phyloP scores from a whole-genome alignment of 2,888 invertebrate genomes.

The Polymixis flavicincta region DNA sequence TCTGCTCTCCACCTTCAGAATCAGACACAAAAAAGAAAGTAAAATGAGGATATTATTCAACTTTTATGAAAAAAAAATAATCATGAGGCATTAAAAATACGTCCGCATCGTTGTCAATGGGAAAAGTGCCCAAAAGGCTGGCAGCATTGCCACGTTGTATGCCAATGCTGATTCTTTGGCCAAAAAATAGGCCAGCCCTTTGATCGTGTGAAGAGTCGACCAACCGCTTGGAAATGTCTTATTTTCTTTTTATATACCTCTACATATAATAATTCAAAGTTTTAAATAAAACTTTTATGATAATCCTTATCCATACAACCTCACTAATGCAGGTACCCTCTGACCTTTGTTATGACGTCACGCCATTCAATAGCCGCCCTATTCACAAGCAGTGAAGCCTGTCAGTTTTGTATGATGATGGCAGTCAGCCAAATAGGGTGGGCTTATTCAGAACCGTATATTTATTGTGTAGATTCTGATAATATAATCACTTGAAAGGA shows the following conservation, averaged over 20 bases:
- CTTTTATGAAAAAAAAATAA: too few species aligned
- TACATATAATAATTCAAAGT: too few species aligned
- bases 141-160: too few species aligned
- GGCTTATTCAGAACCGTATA: slow-evolving; percentile 32
- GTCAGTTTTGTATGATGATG: slow-evolving; percentile 61
- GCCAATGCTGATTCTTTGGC: too few species aligned
- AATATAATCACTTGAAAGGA: slow-evolving; percentile 40
- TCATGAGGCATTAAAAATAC: too few species aligned
- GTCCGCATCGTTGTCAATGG: too few species aligned
- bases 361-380: slow-evolving; percentile 61
- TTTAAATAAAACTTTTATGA: slow-evolving; percentile 21
- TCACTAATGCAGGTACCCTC: slow-evolving; percentile 18
- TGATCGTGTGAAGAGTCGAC: too few species aligned
- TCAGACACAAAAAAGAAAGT: not conserved
- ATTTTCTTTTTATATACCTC: too few species aligned
- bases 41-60: slow-evolving; percentile 19
- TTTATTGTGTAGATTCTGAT: slow-evolving; percentile 18
- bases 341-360: slow-evolving; percentile 64
- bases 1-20: not conserved
- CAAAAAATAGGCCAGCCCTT: too few species aligned
- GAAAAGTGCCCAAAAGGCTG: too few species aligned
- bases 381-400: slow-evolving; percentile 56
- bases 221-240: too few species aligned
- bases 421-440: slow-evolving; percentile 66
- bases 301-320: slow-evolving; percentile 38